phyloP scores from a whole-genome alignment of 1,140 invertebrate species.

The Neodiprion fabricii region DNA sequence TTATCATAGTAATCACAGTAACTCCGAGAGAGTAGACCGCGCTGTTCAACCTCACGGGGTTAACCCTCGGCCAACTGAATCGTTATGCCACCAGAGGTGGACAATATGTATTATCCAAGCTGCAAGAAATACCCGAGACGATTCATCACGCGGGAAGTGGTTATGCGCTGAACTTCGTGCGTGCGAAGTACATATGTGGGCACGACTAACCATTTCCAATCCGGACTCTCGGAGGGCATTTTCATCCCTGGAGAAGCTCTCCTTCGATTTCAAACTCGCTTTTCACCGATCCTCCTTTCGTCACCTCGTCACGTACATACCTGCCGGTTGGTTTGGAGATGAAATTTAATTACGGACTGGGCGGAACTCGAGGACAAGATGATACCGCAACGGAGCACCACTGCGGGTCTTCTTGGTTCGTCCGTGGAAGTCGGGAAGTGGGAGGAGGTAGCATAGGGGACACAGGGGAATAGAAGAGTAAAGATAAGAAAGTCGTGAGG shows the following conservation, averaged over 20 bases:
- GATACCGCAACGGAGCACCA: no score
- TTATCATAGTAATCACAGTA: conserved; percentile 45
- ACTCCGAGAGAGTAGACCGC: conserved; percentile 30
- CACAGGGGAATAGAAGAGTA: not conserved
- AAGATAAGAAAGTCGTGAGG: conserved; percentile 59
- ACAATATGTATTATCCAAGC: not conserved
- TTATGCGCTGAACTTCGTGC: not conserved
- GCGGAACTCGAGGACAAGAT: no score
- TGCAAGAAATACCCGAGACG: not conserved
- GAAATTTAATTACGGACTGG: no score
- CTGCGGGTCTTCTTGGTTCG: no score
- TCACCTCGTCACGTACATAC: no score
- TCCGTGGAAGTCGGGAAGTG: not conserved
- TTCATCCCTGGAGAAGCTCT: no score
- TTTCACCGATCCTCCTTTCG: no score
- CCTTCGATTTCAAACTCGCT: no score
- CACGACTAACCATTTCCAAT: no score
- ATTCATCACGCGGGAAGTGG: not conserved
- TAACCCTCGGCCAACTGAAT: conserved; percentile 43
- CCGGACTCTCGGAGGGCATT: no score
- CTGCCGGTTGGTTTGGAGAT: no score
- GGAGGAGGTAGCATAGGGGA: not conserved
- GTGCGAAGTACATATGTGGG: not conserved
- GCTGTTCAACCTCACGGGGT: conserved; percentile 33
- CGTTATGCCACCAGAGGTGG: conserved; percentile 23